phyloP scores from a whole-genome alignment of 35 echinoderm and acorn worm species.

The Stichopus chloronotus region DNA sequence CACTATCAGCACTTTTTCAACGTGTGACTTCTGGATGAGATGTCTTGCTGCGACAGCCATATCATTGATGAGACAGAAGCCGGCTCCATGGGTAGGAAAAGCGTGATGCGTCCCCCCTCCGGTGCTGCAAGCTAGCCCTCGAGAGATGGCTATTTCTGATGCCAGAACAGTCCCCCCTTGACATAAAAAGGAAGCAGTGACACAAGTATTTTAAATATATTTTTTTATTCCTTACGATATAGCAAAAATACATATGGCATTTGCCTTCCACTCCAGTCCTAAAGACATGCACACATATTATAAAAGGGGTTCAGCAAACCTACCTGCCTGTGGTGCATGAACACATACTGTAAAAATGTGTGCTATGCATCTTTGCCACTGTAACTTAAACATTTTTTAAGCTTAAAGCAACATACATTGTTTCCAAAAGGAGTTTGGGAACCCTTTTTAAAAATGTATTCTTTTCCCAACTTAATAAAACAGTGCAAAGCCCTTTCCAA shows the following conservation, averaged over 20 bases:
- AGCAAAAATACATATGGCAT: background rate
- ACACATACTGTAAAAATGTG: no score
- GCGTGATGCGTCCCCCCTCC: constrained; percentile 88
- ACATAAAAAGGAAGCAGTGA: background rate
- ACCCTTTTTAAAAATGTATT: no score
- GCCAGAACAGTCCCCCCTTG: constrained; percentile 73
- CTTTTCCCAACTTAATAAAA: no score
- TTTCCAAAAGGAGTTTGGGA: no score
- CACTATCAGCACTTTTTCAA: constrained; percentile 61
- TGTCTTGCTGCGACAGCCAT: constrained; percentile 75
- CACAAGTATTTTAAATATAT: background rate
- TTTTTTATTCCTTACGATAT: background rate
- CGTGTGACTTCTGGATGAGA: constrained; percentile 35
- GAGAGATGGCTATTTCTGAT: constrained; percentile 59
- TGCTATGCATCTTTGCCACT: no score
- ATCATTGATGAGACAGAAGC: constrained; percentile 83
- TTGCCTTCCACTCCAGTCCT: background rate
- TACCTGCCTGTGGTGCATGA: no score
- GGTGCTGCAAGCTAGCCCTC: constrained; percentile 73
- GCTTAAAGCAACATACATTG: no score
- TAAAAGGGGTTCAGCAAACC: background rate
- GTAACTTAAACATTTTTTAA: no score
- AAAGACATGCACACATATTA: background rate
- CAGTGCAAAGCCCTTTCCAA: no score
- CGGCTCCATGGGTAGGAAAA: constrained; percentile 68